Base-by-base conservation (phyloP, 2,113 vertebrate genomes). In the Plotosus lineatus region DNA sequence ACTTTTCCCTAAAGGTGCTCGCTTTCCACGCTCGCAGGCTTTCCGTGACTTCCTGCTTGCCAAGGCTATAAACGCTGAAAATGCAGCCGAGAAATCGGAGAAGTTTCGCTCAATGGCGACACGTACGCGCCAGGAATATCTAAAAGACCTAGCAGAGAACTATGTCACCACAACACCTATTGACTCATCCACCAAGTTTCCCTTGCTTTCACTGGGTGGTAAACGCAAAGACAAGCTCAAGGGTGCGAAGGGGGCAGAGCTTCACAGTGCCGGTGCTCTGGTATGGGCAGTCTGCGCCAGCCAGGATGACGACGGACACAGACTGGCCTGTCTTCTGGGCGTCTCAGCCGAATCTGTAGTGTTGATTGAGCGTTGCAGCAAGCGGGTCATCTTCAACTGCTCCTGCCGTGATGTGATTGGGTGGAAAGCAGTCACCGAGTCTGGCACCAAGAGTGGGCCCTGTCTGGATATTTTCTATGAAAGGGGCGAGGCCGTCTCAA, bases 41-140 rank as follows among this genome's bases (percentile, higher is more conserved):
- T 94, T 97, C 86, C 92, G 96, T 14, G 95, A 96, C 86, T 95
- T 96, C 82, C 90, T 97, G 69, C 92, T 97, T 33, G 96, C 96
- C 77, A 97, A 97, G 85, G 95, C 93, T 0, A 92, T 97, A 80
- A 97, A 96, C 0, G 96, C 95, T 0, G 96, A 97, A 88, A 96
- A 97, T 23, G 95, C 94, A 0, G 95, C 96, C 0, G 95, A 96
- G 82, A 96, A 95, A 50, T 94, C 95, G 0, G 95, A 96, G 83
- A 96, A 97, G 91, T 97, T 97, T 88, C 94, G 94, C 40, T 94
- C 96, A 61, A 97, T 97, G 96, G 96, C 96, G 63, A 96, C 95
- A 0, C 94, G 96, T 56, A 97, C 95, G 0, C 91, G 96, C 26
- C 95, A 96, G 88, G 95, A 96, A 84, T 97, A 97, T 88, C 87